Base-by-base conservation (phyloP, 2,113 vertebrate genomes). In the Eleginops maclovinus region DNA sequence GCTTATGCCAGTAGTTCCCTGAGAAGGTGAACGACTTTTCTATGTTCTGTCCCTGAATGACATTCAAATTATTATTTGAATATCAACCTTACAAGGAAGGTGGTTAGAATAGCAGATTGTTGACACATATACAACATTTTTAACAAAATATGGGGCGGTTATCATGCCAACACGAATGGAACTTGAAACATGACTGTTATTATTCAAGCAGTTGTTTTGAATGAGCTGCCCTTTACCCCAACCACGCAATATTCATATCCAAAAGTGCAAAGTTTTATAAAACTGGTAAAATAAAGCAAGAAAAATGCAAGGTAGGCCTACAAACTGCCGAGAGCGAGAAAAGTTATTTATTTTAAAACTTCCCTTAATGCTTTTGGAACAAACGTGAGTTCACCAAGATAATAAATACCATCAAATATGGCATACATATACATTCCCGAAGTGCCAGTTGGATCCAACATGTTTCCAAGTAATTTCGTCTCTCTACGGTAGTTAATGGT, bases 371-470 rank as follows among this genome's bases (percentile, higher is more conserved):
- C 36, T 22, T 36, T 4, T 0, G n/a, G 7, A 55, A 72, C 9
- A 31, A 15, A 58, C 17, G 26, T 21, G 1, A 44, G 13, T 41
- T 56, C n/a, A 40, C n/a, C 56, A 60, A 16, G 24, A 46, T 44
- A 61, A 46, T 44, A 61, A 77, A 77, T 24, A 36, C 17, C n/a
- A 53, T 62, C 24, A 24, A 22, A 53, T 24, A 41, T 12, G 14
- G 41, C 15, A 49, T 41, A 26, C 31, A 15, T 12, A 43, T 44
- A 19, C 21, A 54, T 59, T 63, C 24, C 56, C 50, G 16, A 17
- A 62, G 59, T 51, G 15, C 16, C n/a, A n/a, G 14, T 46, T 19
- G 15, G 3, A 63, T 9, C 41, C 13, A 62, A 26, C 43, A 15
- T 24, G 21, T 46, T 63, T 63, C 31, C 61, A 46, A 36, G 19